phyloP scores from a whole-genome alignment of 2,797 vertebrate genomes.

The Anabacerthia variegaticeps region DNA sequence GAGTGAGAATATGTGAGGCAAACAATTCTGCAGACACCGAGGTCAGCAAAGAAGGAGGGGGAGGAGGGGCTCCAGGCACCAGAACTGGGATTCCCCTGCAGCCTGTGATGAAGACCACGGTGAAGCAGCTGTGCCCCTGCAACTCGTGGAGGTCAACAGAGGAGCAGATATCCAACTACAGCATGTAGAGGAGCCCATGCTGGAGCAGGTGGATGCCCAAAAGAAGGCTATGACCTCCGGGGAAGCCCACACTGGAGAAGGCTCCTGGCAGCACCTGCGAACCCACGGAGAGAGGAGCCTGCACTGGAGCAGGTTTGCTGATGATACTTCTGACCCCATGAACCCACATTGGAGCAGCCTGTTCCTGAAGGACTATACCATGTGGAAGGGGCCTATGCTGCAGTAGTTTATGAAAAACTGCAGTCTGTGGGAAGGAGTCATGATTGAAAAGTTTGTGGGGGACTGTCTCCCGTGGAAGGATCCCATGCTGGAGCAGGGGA shows the following conservation, averaged over 20 bases:
- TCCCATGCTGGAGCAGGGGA: fast-evolving
- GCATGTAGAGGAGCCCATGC: fast-evolving
- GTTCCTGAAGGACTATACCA: neutral
- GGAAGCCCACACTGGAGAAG: fast-evolving
- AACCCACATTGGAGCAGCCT: neutral
- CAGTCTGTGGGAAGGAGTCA: neutral
- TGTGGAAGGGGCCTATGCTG: fast-evolving
- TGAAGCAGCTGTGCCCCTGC: neutral
- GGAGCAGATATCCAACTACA: neutral
- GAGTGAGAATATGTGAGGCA: neutral
- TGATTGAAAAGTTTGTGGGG: fast-evolving
- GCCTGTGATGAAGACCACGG: neutral
- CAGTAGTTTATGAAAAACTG: neutral
- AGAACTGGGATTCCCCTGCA: neutral
- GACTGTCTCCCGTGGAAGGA: neutral
- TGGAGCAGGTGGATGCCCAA: neutral
- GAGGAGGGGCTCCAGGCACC: neutral
- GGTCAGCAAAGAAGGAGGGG: neutral
- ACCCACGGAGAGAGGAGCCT: neutral
- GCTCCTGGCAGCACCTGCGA: neutral
- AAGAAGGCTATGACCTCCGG: neutral
- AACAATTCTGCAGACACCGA: neutral
- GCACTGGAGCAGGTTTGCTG: neutral
- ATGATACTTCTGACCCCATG: neutral
- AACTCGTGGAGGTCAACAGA: fast-evolving